Evolutionary conservation across 2,797 vertebrate species (phyloP), one percentile per base, ranked within the genome.

Genomic region (Apogon talboti): DNA sequence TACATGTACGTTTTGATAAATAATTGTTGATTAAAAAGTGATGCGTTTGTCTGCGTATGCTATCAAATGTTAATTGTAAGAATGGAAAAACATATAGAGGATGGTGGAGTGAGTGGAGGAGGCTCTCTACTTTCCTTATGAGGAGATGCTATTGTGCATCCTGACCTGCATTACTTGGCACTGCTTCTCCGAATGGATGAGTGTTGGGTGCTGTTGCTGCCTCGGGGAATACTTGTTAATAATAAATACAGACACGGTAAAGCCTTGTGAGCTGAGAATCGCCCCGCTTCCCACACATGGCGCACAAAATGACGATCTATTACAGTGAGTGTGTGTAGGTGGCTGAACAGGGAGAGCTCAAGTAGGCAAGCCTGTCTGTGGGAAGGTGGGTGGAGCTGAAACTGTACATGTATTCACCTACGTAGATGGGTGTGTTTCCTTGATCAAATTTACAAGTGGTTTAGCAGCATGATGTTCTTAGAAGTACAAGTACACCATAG

Each of bases 311-410:
- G 59, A 71, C 43, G 44, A 24, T 16, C 66, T 28, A 3, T 53
- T 73, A 60, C 44, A 43, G 66, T 33, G 59, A 66, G 60, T 28
- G 51, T 41, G 30, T 51, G 76, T 73, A 10, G 67, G 71, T 42
- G 69, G 57, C 14, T 78, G 57, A 44, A 71, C 21, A 53, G 48
- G 51, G 64, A 79, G 64, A 49, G 28, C 45, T 78, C n/a, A 12
- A 52, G 59, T 73, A 55, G 80, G 76, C 49, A 67, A 78, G 57
- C 55, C 85, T 66, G 54, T 42, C 37, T 60, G 46, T 66, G 43
- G 9, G 58, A 40, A 28, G 44, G 59, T 40, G 57, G 79, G 62
- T 46, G 66, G 44, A 67, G 74, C 67, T 74, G 41, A 35, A 49
- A 44, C 51, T 56, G 11, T 45, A 30, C 42, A 58, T 51, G 35